Evolutionary conservation across 2,797 vertebrate species (phyloP).

Genomic region (Crenichthys baileyi): DNA sequence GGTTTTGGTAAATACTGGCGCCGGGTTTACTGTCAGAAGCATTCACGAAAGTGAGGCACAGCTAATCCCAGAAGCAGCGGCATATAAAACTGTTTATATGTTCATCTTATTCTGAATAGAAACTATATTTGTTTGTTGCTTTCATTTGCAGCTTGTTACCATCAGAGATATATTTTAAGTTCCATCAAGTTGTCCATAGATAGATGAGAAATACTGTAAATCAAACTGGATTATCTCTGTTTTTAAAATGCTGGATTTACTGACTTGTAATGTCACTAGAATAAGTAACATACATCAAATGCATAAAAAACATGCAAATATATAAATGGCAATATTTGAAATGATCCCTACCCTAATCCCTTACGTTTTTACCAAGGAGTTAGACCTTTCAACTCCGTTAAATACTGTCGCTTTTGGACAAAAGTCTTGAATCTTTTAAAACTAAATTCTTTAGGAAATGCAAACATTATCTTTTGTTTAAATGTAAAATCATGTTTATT

Average conservation of each 20-base stretch:
- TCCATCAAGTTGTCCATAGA: not conserved
- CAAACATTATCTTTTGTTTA: too few species aligned
- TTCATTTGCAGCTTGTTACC: not conserved
- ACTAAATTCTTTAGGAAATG: too few species aligned
- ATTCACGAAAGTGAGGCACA: slow-evolving; percentile 18
- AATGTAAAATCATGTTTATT: too few species aligned
- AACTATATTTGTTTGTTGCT: not conserved
- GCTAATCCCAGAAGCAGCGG: not conserved
- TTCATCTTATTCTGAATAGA: not conserved
- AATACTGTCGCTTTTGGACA: too few species aligned
- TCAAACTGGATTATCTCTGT: not conserved
- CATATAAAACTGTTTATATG: not conserved
- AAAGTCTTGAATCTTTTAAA: too few species aligned
- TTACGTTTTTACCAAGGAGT: too few species aligned
- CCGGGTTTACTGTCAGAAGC: slow-evolving; percentile 38
- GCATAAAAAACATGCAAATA: not conserved
- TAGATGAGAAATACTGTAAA: too few species aligned
- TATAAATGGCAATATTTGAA: not conserved
- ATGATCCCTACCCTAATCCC: too few species aligned
- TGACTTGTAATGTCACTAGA: not conserved
- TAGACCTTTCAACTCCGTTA: too few species aligned
- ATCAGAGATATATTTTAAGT: not conserved
- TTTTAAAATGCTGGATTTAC: not conserved
- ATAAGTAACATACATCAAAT: not conserved
- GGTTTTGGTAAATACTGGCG: slow-evolving; percentile 53